Evolutionary conservation across 2,888 invertebrate species (phyloP), one percentile per base, ranked within the genome.

Genomic region (Dysmachus trigonus): DNA sequence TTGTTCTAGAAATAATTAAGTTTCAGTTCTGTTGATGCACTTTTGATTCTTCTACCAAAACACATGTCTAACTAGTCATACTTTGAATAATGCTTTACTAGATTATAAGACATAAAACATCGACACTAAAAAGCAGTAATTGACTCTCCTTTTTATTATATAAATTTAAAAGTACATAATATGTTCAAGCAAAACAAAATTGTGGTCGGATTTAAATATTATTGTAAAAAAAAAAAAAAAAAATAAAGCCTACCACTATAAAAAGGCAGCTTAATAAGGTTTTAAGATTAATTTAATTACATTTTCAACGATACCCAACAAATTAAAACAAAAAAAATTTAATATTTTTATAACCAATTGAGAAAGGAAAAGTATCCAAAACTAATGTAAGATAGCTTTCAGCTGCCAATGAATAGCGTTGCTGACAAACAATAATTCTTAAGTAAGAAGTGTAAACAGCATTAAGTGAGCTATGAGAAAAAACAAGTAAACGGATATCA

Each of bases 21-120:
- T 62, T 62, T 62, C 62, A 62, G 22, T 62, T 22, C 27, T 22
- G 27, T 10, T 62, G 8, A 22, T 62, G 62, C 62, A 62, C 62
- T 62, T 62, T 62, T 62, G 27, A 62, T 62, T 62, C 18, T 51
- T 79, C 47, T 79, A 51, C 51, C 51, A 51, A 79, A 79, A 79
- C 41, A 79, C 41, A 79, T 15, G 30, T 27, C 27, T 47, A 27
- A 79, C 79, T 79, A 79, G 79, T 79, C 79, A 79, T 79, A 79
- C 22, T 7, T 30, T 79, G 79, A 79, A 35, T 47, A 79, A 79
- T 41, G 79, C 79, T 79, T 79, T 79, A 79, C 51, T 79, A 79
- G 79, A 30, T 79, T 79, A 27, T 79, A 79, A 79, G 79, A 15
- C 47, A 79, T 79, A 6, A 76, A 76, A 76, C 4, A 38, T 73